Conservation (phyloP, 2,113 vertebrate genomes). For the Plestiodon gilberti region DNA sequence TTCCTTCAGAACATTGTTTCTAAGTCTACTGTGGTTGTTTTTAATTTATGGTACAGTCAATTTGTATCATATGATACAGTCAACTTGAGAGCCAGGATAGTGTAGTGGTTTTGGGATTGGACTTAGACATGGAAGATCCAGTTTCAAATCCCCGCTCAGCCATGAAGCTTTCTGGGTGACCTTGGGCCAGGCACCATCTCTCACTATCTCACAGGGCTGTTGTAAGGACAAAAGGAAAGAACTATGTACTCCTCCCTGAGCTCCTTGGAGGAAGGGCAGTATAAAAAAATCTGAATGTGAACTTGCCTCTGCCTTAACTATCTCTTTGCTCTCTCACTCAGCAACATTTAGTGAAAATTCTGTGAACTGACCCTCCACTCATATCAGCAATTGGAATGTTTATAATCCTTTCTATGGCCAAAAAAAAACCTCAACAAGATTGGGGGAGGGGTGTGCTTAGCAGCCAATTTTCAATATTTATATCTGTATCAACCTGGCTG, state of each 20-base stretch:
- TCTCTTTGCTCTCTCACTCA: background rate
- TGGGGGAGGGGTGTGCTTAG: background rate
- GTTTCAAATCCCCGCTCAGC: no score
- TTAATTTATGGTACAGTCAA: background rate
- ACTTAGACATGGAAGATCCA: no score
- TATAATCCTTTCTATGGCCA: background rate
- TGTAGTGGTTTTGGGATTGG: no score
- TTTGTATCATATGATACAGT: background rate
- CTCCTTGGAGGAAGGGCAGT: no score
- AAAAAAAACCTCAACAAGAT: background rate
- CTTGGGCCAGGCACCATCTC: no score
- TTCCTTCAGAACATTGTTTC: background rate
- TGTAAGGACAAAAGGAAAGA: no score
- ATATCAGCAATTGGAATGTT: background rate
- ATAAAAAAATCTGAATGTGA: no score
- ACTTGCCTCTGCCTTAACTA: no score
- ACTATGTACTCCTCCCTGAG: no score
- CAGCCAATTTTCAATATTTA: background rate
- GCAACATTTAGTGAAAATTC: background rate
- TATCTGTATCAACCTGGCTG: background rate
- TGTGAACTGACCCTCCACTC: background rate
- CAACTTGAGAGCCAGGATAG: no score
- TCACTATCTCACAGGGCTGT: no score
- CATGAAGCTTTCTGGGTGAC: no score
- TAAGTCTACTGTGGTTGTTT: background rate